Percentiles rank a stretch among this genome's conserved stretches.
Evolutionary conservation across 2,888 invertebrate genomes (phyloP).

Genomic region (Hemaris fuciformis): DNA sequence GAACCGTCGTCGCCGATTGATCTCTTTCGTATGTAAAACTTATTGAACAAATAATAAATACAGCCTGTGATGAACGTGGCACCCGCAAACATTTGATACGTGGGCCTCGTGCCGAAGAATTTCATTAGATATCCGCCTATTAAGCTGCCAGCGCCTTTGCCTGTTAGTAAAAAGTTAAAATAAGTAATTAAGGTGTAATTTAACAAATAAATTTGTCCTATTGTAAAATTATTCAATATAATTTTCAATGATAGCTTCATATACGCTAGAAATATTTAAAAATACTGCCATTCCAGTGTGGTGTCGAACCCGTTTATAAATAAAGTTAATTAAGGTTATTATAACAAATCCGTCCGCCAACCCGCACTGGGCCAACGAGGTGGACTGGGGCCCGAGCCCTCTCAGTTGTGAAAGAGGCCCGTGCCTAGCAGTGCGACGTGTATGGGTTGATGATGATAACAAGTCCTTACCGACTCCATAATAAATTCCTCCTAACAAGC

Average conservation of each 20-base stretch:
- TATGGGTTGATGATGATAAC: not conserved
- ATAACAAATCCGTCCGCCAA: too few relatives aligned
- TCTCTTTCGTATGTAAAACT: slow-evolving; percentile 82
- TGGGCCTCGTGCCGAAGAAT: slow-evolving; percentile 85
- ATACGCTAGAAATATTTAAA: too few relatives aligned
- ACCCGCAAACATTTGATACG: slow-evolving; percentile 86
- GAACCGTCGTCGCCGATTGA: slow-evolving; percentile 78
- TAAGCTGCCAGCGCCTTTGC: slow-evolving; percentile 88
- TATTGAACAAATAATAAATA: slow-evolving; percentile 86
- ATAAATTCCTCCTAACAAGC: slow-evolving; percentile 89
- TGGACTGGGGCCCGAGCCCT: too few relatives aligned
- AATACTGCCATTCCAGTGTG: too few relatives aligned
- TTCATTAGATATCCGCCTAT: slow-evolving; percentile 89
- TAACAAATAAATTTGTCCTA: not conserved
- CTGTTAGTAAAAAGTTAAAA: slow-evolving; percentile 56
- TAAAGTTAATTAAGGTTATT: too few relatives aligned
- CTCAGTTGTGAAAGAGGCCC: too few relatives aligned
- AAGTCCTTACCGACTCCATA: slow-evolving; percentile 86
- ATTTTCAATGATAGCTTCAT: too few relatives aligned
- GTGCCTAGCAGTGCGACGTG: too few relatives aligned
- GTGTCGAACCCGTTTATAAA: too few relatives aligned
- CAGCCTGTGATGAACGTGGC: slow-evolving; percentile 84
- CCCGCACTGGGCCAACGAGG: too few relatives aligned
- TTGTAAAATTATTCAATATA: too few relatives aligned
- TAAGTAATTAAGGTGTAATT: not conserved